Evolutionary conservation across 2,797 vertebrate genomes (phyloP).

Genomic region (Myotis planiceps): DNA sequence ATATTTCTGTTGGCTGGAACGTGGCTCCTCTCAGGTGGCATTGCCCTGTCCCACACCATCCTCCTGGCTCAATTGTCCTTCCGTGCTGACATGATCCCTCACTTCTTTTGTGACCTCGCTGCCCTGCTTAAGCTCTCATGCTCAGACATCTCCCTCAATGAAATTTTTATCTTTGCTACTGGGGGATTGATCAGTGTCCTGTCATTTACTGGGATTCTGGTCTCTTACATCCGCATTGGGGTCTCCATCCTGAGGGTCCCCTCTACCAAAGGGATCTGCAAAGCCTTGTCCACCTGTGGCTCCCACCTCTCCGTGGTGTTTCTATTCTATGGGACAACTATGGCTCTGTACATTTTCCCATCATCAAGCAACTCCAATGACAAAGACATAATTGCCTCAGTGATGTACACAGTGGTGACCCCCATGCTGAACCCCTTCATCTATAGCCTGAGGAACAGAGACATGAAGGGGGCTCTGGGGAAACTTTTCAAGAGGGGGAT

Average conservation of each 20-base stretch:
- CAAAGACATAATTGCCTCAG: slow-evolving; percentile 55
- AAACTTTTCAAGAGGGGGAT: neutral
- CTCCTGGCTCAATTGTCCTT: slow-evolving; percentile 37
- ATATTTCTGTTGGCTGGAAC: neutral
- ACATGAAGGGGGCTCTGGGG: slow-evolving; percentile 36
- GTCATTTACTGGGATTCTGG: slow-evolving; percentile 75
- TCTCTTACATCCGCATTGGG: slow-evolving; percentile 69
- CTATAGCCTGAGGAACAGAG: slow-evolving; percentile 72
- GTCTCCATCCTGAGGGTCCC: slow-evolving; percentile 32
- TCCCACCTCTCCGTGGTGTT: slow-evolving; percentile 75
- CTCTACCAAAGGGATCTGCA: slow-evolving; percentile 26
- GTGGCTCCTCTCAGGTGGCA: neutral
- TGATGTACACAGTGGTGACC: slow-evolving; percentile 64
- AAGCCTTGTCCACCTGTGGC: slow-evolving; percentile 74
- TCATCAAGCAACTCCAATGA: neutral
- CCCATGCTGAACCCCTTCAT: slow-evolving; percentile 80
- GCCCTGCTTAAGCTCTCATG: slow-evolving; percentile 60
- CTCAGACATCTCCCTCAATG: slow-evolving; percentile 30
- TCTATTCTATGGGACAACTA: slow-evolving; percentile 74
- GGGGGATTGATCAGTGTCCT: slow-evolving; percentile 31
- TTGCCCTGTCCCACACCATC: neutral
- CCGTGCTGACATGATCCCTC: slow-evolving; percentile 19
- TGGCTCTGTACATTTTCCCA: slow-evolving; percentile 63
- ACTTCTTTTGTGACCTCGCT: slow-evolving; percentile 76
- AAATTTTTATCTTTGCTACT: slow-evolving; percentile 50